Conservation (phyloP, 2,113 vertebrate genomes). For the Struthidea cinerea region DNA sequence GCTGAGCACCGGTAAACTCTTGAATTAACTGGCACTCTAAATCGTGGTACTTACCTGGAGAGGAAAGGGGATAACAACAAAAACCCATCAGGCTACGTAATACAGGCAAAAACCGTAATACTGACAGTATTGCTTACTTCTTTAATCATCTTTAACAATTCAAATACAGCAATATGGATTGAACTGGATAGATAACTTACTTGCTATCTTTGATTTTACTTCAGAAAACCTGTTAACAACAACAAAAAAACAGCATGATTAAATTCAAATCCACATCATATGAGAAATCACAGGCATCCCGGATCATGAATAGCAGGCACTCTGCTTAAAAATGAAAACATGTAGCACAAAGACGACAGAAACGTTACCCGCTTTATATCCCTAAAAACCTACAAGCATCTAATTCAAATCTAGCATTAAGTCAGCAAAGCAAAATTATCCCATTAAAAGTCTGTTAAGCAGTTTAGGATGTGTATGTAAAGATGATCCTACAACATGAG, state of each 20-base stretch:
- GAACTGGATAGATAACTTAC: conserved; percentile 76
- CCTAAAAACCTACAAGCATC: conserved; percentile 42
- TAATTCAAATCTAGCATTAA: conserved; percentile 51
- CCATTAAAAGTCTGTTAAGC: conserved; percentile 51
- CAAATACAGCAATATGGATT: conserved; percentile 3
- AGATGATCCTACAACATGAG: conserved; percentile 15
- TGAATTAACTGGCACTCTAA: conserved; percentile 97
- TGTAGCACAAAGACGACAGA: conserved; percentile 2
- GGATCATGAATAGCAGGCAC: not conserved
- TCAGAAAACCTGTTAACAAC: conserved; percentile 89
- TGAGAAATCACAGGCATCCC: conserved; percentile 1
- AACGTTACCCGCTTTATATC: not conserved
- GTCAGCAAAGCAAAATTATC: conserved; percentile 49
- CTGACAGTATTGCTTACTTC: not conserved
- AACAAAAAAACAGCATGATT: conserved; percentile 13
- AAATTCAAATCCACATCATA: conserved; percentile 14
- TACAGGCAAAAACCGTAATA: not conserved
- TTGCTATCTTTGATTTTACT: conserved; percentile 99
- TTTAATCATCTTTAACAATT: conserved; percentile 22
- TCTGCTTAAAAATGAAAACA: conserved; percentile 7
- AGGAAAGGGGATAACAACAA: conserved; percentile 34
- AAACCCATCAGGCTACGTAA: not conserved
- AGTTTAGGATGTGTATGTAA: conserved; percentile 42
- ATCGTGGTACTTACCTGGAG: conserved; percentile 97
- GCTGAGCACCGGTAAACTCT: conserved; percentile 94